Evolutionary conservation across 2,797 vertebrate genomes (phyloP).

Genomic region (Oryzias dopingdopingensis): DNA sequence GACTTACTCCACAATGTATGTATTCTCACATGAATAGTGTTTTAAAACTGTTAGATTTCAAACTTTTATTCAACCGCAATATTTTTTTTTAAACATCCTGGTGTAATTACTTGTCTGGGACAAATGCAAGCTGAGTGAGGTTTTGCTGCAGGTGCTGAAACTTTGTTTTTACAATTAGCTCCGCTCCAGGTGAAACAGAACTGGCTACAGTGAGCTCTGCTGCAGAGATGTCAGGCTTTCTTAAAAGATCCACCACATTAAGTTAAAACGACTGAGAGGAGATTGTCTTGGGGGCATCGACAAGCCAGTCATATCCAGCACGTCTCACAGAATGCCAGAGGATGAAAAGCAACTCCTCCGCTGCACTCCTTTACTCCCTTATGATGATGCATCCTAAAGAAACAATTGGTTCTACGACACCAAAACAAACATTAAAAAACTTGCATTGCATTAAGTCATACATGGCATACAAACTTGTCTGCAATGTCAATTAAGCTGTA

Average conservation of each 20-base stretch:
- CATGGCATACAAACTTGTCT: background rate
- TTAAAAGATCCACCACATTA: conserved; percentile 36
- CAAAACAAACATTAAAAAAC: background rate
- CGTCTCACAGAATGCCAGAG: background rate
- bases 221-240: conserved; percentile 33
- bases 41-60: background rate
- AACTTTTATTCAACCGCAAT: conserved; percentile 4
- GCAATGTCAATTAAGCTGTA: background rate
- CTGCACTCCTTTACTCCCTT: background rate
- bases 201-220: conserved; percentile 9
- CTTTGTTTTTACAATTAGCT: conserved; percentile 31
- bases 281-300: background rate
- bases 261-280: conserved; percentile 21
- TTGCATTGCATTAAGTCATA: background rate
- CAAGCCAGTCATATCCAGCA: background rate
- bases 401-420: background rate
- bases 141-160: conserved; percentile 26
- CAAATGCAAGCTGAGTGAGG: conserved; percentile 14
- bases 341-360: background rate
- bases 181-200: conserved; percentile 19
- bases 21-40: background rate
- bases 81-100: conserved; percentile 6
- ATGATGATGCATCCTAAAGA: background rate
- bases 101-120: conserved; percentile 20
- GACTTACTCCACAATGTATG: no score